Evolutionary conservation across 2,888 invertebrate species (phyloP), one percentile per base, ranked within the genome.

Genomic region (Margaritifera margaritifera): DNA sequence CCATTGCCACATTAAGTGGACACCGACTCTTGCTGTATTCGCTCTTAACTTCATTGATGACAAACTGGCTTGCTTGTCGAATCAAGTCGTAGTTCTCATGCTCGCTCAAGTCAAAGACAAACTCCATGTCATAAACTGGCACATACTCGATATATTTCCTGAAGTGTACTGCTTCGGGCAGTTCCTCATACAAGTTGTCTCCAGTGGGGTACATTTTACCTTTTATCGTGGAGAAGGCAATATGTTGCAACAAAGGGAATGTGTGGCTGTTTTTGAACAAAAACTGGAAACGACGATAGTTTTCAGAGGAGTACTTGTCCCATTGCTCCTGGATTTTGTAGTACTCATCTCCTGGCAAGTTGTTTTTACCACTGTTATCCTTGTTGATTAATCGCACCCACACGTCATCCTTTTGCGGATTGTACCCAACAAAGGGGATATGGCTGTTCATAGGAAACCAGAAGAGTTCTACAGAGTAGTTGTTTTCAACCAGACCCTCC

Each of bases 151-250:
- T 52, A 31, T 64, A 55, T 31, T 55, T 56, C 53, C 68, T 68
- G 61, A 42, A 68, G 51, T 68, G 68, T 20, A 68, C 60, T 22
- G 64, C 59, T n/a, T 68, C 55, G 19, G 68, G 60, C 54, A 60
- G 64, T 50, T 68, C 54, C 25, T 68, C 64, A 42, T 64, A 58
- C 2, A 64, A 19, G 4, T 31, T 18, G 4, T 64, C 64, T 5
- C 22, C 2, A 11, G 11, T 24, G 1, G 64, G 64, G 42, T 64
- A 68, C 15, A 68, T 27, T 20, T 25, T 4, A 11, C 64, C 3
- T 52, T 61, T 64, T 24, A 68, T 22, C 4, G n/a, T 8, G n/a
- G 27, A 25, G 51, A 64, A 68, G 4, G 55, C 56, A 51, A 19
- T 4, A 50, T 8, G 1, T 42, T 8, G 42, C 4, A 31, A 6